Evolutionary conservation across 2,797 vertebrate species (phyloP).

Genomic region (Aulostomus chinensis): DNA sequence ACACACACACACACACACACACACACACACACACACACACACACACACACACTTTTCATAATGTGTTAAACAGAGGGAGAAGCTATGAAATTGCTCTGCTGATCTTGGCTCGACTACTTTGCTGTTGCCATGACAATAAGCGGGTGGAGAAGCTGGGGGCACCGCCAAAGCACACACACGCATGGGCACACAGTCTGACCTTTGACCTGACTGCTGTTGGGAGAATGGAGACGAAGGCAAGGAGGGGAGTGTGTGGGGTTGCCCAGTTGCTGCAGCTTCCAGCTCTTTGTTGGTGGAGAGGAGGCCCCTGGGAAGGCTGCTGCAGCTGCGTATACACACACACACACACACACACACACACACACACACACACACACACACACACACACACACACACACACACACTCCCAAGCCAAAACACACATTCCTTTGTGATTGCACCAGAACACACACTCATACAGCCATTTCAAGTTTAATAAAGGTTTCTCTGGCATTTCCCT

Average conservation of each 20-base stretch:
- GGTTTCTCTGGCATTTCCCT: neutral
- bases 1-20: conserved; percentile 2
- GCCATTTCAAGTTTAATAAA: neutral
- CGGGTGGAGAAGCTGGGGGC: conserved; percentile 33
- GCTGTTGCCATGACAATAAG: conserved; percentile 69
- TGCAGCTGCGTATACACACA: conserved; percentile 60
- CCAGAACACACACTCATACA: conserved; percentile 7
- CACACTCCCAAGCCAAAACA: conserved; percentile 21
- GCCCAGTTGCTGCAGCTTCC: conserved; percentile 62
- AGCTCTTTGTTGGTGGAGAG: conserved; percentile 69
- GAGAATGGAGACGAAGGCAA: conserved; percentile 35
- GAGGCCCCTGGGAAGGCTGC: conserved; percentile 55
- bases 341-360: conserved; percentile 7
- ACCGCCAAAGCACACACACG: conserved; percentile 27
- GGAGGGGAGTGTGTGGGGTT: conserved; percentile 34
- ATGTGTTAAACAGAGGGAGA: conserved; percentile 55
- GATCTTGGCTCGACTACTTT: conserved; percentile 63
- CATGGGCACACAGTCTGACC: conserved; percentile 40
- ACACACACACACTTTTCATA: conserved; percentile 37
- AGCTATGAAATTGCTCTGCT: conserved; percentile 47
- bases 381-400: conserved; percentile 22
- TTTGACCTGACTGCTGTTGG: conserved; percentile 54
- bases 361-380: conserved; percentile 11
- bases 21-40: conserved; percentile 20
- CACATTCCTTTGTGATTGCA: conserved; percentile 53